A percentile compares a stretch with the other conserved stretches of the same genome.
These are phyloP conservation scores for Lichenostomus cassidix DNA, from an alignment of 2,113 vertebrate genomes.

Conservation along the genomic window DNA sequence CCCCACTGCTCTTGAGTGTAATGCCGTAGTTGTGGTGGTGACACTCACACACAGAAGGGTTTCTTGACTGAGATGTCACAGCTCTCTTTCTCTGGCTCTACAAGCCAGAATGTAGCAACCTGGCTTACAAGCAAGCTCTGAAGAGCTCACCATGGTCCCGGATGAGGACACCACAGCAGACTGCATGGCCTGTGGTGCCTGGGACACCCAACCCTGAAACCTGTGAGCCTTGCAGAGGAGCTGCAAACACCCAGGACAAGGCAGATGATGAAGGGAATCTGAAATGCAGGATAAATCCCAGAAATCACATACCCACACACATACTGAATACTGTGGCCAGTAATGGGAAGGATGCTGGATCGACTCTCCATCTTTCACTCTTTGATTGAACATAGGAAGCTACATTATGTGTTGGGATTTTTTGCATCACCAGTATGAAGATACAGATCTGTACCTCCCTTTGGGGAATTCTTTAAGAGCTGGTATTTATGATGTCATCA, in stretches of 20 bases:
- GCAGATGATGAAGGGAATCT: background rate
- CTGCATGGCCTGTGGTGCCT: background rate
- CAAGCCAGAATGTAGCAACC: background rate
- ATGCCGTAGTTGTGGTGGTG: background rate
- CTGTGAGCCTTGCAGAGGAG: background rate
- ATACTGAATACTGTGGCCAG: background rate
- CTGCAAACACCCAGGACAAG: background rate
- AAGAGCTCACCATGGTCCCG: background rate
- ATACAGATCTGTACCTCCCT: background rate
- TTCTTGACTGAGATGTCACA: background rate
- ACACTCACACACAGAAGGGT: background rate
- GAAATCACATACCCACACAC: background rate
- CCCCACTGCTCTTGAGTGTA: background rate
- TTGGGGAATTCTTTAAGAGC: background rate
- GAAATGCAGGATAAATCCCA: background rate
- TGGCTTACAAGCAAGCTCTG: background rate
- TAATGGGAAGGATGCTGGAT: background rate
- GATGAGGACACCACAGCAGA: too few species aligned
- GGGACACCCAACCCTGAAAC: background rate
- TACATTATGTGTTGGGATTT: background rate
- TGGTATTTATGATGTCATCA: background rate
- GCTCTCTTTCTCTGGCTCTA: background rate
- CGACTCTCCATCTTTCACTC: background rate
- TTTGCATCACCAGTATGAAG: background rate
- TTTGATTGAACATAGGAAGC: background rate